Evolutionary conservation across 2,113 vertebrate species (phyloP).

Genomic region (Tenebrosternarchus preto): DNA sequence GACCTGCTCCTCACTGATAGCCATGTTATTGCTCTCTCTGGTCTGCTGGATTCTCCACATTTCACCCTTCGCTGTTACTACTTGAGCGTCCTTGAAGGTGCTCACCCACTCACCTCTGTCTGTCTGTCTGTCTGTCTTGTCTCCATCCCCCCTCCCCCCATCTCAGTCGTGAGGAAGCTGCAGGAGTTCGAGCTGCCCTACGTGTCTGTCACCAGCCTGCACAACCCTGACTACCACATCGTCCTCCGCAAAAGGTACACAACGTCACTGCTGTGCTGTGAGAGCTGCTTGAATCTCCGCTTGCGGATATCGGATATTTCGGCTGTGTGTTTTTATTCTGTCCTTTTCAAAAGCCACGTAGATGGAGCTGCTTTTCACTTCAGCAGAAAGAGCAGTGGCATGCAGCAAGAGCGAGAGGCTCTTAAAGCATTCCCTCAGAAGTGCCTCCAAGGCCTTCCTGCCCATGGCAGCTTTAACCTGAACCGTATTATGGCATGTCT

Average conservation of each 20-base stretch:
- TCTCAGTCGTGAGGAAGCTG: slow-evolving; percentile 91
- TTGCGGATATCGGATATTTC: no score
- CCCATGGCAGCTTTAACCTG: neutral
- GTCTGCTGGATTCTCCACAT: slow-evolving; percentile 33
- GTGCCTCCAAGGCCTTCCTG: no score
- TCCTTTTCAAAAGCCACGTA: neutral
- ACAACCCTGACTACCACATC: slow-evolving; percentile 88
- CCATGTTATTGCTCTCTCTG: slow-evolving; percentile 40
- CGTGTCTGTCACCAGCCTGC: slow-evolving; percentile 93
- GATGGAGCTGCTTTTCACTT: neutral
- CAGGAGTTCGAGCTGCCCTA: slow-evolving; percentile 98
- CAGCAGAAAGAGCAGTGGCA: neutral
- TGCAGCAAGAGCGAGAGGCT: neutral
- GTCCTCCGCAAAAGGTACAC: slow-evolving; percentile 93
- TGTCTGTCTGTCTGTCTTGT: slow-evolving; percentile 24
- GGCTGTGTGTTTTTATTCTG: neutral
- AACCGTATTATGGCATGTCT: neutral
- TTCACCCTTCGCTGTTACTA: slow-evolving; percentile 36
- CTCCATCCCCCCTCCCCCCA: slow-evolving; percentile 15
- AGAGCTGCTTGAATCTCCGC: neutral
- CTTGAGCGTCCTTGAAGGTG: slow-evolving; percentile 47
- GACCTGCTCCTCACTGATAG: slow-evolving; percentile 30
- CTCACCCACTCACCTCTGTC: slow-evolving; percentile 22
- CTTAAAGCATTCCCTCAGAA: neutral
- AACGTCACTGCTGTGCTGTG: neutral